Evolutionary conservation across 2,888 invertebrate genomes (phyloP).

Genomic region (Amblyjoppa fuscipennis): DNA sequence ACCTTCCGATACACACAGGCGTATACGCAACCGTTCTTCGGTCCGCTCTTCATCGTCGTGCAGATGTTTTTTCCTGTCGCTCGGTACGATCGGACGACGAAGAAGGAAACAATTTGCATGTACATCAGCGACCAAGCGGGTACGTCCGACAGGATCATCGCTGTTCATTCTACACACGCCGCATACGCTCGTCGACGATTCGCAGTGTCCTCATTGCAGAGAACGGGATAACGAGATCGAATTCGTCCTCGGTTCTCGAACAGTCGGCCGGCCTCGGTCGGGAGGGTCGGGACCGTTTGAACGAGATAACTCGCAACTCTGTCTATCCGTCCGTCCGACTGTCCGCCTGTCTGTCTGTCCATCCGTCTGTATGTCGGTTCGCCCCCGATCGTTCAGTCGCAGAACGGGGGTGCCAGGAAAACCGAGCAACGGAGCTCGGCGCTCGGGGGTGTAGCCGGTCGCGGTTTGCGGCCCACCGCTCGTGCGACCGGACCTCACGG

Average conservation of each 20-base stretch:
- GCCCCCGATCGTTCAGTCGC: conserved; percentile 49
- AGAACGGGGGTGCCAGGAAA: conserved; percentile 33
- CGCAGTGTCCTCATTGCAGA: conserved; percentile 16
- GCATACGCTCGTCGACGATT: conserved; percentile 4
- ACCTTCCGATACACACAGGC: conserved; percentile 44
- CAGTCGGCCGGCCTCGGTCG: conserved; percentile 8
- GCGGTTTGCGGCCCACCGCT: conserved; percentile 61
- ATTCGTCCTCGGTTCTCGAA: conserved; percentile 42
- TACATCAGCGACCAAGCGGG: neutral
- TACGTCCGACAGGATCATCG: neutral
- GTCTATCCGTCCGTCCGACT: conserved; percentile 24
- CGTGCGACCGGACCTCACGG: conserved; percentile 42
- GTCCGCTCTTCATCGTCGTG: neutral
- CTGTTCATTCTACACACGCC: conserved; percentile 2
- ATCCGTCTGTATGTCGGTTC: conserved; percentile 37
- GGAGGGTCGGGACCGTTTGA: conserved; percentile 41
- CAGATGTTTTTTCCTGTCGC: conserved; percentile 2
- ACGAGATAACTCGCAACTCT: conserved; percentile 25
- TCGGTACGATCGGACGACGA: neutral
- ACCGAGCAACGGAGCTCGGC: conserved; percentile 10
- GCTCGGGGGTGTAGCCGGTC: conserved; percentile 45
- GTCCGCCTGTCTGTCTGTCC: conserved; percentile 16
- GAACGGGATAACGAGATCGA: conserved; percentile 41
- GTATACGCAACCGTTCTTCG: neutral
- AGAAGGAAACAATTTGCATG: conserved; percentile 10